These are phyloP conservation scores for Zaprionus vittiger DNA, from an alignment of 1,140 invertebrate species.

Conservation along the genomic window DNA sequence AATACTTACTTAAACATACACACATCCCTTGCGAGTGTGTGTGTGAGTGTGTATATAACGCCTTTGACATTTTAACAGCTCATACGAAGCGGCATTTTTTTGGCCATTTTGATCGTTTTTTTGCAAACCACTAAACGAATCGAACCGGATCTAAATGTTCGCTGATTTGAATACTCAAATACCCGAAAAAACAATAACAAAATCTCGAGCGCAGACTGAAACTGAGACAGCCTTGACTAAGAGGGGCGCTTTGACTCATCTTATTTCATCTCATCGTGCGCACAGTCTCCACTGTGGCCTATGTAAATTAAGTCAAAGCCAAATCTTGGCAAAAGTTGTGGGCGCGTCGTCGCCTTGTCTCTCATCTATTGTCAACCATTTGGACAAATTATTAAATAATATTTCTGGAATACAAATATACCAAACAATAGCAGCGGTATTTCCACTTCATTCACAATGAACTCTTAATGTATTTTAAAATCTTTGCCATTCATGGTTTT, in stretches of 20 bases:
- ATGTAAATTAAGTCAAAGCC: constrained; percentile 60
- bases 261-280: constrained; percentile 46
- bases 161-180: constrained; percentile 64
- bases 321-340: constrained; percentile 40
- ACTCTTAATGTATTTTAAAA: not conserved
- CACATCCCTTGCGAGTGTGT: not conserved
- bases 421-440: not conserved
- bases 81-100: constrained; percentile 39
- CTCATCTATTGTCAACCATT: not conserved
- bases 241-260: constrained; percentile 27
- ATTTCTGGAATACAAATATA: constrained; percentile 7
- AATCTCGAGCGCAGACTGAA: constrained; percentile 6
- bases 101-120: constrained; percentile 43
- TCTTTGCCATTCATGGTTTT: constrained; percentile 25
- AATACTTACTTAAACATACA: constrained; percentile 27
- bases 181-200: constrained; percentile 33
- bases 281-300: constrained; percentile 17
- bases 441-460: not conserved
- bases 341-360: constrained; percentile 19
- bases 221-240: constrained; percentile 38
- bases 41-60: constrained; percentile 54
- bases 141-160: constrained; percentile 75
- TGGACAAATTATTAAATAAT: constrained; percentile 3
- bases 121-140: constrained; percentile 55
- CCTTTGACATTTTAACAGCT: constrained; percentile 72